Evolutionary conservation across 2,888 invertebrate genomes (phyloP).

Genomic region (Heliconius cydno): DNA sequence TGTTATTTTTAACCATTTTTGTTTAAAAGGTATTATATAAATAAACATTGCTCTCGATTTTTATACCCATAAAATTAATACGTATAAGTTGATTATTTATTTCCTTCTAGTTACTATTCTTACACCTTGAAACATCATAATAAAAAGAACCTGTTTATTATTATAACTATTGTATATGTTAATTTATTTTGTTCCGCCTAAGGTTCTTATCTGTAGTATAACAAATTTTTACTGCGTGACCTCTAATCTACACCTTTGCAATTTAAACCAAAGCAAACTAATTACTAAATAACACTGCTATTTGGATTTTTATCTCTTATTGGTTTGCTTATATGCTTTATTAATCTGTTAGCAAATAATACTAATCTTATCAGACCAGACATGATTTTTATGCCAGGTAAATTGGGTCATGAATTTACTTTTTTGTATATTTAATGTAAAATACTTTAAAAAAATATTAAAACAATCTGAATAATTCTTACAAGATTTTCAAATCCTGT

Average conservation of each 20-base stretch:
- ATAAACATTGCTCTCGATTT: slow-evolving; percentile 51
- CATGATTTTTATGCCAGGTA: slow-evolving; percentile 11
- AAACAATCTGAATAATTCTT: neutral
- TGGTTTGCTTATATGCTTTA: neutral
- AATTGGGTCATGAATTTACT: neutral
- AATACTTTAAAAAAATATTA: neutral
- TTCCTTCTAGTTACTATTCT: slow-evolving; percentile 25
- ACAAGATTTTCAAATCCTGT: slow-evolving; percentile 34
- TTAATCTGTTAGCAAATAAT: slow-evolving; percentile 7
- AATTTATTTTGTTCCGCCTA: slow-evolving; percentile 27
- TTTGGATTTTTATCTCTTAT: slow-evolving; percentile 6
- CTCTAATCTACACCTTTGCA: slow-evolving; percentile 18
- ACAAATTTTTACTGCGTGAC: slow-evolving; percentile 28
- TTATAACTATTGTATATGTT: slow-evolving; percentile 15
- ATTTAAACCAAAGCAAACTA: neutral
- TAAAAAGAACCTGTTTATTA: slow-evolving; percentile 20
- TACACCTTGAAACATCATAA: slow-evolving; percentile 8
- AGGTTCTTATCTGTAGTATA: slow-evolving; percentile 22
- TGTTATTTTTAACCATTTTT: slow-evolving; percentile 59
- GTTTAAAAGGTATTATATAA: slow-evolving; percentile 56
- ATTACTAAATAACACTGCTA: neutral
- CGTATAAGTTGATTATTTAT: slow-evolving; percentile 30
- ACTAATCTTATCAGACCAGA: slow-evolving; percentile 21
- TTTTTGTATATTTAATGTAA: neutral
- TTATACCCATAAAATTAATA: slow-evolving; percentile 25